Base-by-base conservation (phyloP, 2,113 vertebrate genomes). In the Pelmatolapia mariae region DNA sequence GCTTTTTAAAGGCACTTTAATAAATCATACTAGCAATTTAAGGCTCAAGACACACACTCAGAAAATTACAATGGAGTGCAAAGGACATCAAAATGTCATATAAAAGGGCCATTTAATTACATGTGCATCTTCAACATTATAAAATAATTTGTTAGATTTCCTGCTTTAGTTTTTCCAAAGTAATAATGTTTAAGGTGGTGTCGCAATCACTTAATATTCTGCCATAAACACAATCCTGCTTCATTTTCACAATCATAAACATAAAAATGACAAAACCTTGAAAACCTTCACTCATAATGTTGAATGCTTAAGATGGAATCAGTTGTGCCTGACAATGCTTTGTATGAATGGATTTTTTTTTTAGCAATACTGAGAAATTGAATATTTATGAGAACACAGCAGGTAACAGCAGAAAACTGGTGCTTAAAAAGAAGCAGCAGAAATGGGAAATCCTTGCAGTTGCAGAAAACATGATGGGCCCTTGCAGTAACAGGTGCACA, bases 401-500 rank as follows among this genome's bases (percentile, higher is more conserved):
- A 29, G 38, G 22, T 73, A 45, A 26, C 13, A 18, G 22, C 12
- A 43, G 12, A 26, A 73, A 45, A 40, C 63, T n/a, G 63, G 19
- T 40, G 33, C 33, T 22, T 68, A 22, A 40, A 71, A 40, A 38
- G 78, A 12, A 81, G 36, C 13, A 26, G 11, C 53, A 43, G 8
- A 31, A 56, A 36, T 61, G 22, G 6, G 6, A 11, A 83, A 40
- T 5, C 38, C 11, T 5, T 73, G 68, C n/a, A 33, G 38, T 15
- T 81, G 15, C 31, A 10, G 5, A 63, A 36, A 86, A 73, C 11
- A 79, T 56, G 33, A 54, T 18, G 12, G 7, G 26, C 22, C n/a
- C 40, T 86, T 85, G 79, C 4, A 19, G 38, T 76, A 93, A 91
- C 91, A 95, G 93, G 93, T 94, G 93, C 89, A 88, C 8, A 29